Conservation (phyloP, 2,113 vertebrate species). For the Solea solea region DNA sequence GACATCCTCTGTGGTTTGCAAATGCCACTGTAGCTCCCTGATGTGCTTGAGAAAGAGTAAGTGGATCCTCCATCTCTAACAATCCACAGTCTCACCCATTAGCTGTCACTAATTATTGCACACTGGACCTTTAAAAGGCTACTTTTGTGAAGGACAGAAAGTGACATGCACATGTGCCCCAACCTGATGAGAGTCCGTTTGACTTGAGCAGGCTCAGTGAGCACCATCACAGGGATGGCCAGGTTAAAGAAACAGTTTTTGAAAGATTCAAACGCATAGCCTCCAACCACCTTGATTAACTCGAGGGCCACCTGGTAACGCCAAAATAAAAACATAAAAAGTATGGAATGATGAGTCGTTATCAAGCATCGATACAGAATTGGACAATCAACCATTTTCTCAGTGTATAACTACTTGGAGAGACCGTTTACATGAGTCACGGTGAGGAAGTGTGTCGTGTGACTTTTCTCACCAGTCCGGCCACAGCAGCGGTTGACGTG, state of each 20-base stretch:
- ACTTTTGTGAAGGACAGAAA: no score
- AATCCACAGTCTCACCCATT: no score
- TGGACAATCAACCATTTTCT: background rate
- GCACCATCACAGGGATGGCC: slow-evolving; percentile 94
- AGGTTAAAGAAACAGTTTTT: slow-evolving; percentile 99
- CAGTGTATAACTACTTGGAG: background rate
- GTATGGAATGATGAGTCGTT: background rate
- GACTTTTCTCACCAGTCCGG: slow-evolving; percentile 88
- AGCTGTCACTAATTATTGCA: no score
- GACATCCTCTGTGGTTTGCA: no score
- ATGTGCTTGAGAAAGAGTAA: no score
- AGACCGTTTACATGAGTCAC: background rate
- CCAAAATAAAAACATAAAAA: background rate
- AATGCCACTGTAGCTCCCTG: no score
- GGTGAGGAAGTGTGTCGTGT: background rate
- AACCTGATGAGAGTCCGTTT: slow-evolving; percentile 94
- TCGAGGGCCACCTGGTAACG: slow-evolving; percentile 90
- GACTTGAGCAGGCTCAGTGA: slow-evolving; percentile 91
- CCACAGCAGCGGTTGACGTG: slow-evolving; percentile 96
- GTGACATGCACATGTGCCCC: background rate
- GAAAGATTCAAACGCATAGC: slow-evolving; percentile 88
- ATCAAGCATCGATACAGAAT: background rate
- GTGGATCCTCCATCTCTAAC: no score
- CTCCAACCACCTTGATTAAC: slow-evolving; percentile 91
- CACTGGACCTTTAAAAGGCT: no score